Evolutionary conservation across 2,113 vertebrate genomes (phyloP).

Genomic region (Microtus oregoni): DNA sequence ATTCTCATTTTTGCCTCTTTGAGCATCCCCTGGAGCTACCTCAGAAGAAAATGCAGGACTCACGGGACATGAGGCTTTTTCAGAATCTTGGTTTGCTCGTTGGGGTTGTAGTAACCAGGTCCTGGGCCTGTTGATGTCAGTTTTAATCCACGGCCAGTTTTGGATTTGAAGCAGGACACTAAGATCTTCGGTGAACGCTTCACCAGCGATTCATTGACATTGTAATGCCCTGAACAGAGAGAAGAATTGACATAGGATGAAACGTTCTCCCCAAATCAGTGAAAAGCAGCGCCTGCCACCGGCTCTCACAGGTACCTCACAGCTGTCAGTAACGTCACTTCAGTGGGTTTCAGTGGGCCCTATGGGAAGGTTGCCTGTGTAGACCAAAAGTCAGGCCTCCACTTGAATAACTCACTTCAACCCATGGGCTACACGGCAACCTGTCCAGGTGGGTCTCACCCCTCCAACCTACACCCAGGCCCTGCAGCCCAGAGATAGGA

Average conservation of each 20-base stretch:
- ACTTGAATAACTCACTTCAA: not conserved
- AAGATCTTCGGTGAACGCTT: conserved; percentile 80
- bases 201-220: conserved; percentile 81
- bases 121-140: conserved; percentile 80
- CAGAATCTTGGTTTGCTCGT: conserved; percentile 57
- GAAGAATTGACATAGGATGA: conserved; percentile 33
- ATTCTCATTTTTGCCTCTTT: not conserved
- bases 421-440: not conserved
- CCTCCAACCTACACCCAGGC: not conserved
- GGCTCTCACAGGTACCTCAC: not conserved
- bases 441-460: not conserved
- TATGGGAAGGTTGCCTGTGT: not conserved
- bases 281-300: not conserved
- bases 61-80: conserved; percentile 83
- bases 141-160: conserved; percentile 69
- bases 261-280: not conserved
- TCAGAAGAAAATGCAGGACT: conserved; percentile 70
- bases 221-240: conserved; percentile 87
- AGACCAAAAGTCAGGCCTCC: not conserved
- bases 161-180: conserved; percentile 88
- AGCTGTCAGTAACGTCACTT: fast-evolving
- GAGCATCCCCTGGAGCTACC: not conserved
- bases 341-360: not conserved
- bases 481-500: not conserved
- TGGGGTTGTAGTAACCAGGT: conserved; percentile 85